Base-by-base conservation (phyloP, 2,113 vertebrate species). In the Gymnogyps californianus region DNA sequence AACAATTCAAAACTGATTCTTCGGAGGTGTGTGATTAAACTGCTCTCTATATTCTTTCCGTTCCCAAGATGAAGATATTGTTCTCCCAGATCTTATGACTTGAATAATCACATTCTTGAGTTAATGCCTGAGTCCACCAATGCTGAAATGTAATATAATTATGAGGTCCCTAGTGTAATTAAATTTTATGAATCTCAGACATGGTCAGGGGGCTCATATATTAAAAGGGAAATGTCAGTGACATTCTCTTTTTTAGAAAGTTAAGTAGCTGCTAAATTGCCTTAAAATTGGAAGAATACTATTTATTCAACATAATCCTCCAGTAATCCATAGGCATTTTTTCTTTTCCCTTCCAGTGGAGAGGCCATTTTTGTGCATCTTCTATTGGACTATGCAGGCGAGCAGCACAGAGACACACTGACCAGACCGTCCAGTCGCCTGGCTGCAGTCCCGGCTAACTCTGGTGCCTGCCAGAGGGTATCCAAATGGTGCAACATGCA, bases 211-310 rank as follows among this genome's bases (percentile, higher is more conserved):
- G 59, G 11, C 61, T 89, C 40, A 79, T 76, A 59, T 42, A 82
- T 82, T 57, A 79, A 89, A 94, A 95, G 29, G 11, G 31, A 96
- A 96, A 94, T 55, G 80, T 89, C 92, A 93, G 47, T 19, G 12
- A 84, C 55, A 80, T 47, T 92, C 8, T 83, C 7, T 52, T 65
- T 80, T 71, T 83, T 16, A 71, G 32, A 57, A 84, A 72, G 38
- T 81, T 71, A 85, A 94, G n/a, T 59, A 82, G 49, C 10, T 72
- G 59, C 21, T 70, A 90, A 92, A 93, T 82, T 89, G 46, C n/a
- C 28, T 81, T 89, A 79, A 81, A 83, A 61, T 10, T 76, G 49
- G 32, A 91, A 82, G 69, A 91, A 87, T 32, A 32, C 16, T 71
- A 46, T 90, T 84, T 93, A 57, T 79, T 84, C 80, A 89, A 28